phyloP scores from a whole-genome alignment of 2,113 vertebrate species.

The Nycticryphes semicollaris region DNA sequence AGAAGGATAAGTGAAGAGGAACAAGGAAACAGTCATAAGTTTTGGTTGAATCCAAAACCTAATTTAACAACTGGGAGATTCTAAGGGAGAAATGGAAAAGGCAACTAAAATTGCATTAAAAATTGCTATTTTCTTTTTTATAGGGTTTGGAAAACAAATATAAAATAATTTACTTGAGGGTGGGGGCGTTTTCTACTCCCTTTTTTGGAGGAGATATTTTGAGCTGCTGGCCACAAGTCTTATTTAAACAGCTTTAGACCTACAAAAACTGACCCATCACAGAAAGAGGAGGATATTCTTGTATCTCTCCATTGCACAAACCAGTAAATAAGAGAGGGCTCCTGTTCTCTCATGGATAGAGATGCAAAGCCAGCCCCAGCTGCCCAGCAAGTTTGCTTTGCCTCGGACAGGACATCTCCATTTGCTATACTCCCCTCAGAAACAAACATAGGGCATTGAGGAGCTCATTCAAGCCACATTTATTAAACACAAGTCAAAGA shows the following conservation, averaged over 20 bases:
- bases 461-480: background rate
- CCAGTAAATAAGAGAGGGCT: background rate
- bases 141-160: background rate
- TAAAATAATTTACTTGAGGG: background rate
- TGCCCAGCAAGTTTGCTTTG: background rate
- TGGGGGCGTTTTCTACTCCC: background rate
- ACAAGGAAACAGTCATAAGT: background rate
- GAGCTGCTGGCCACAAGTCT: background rate
- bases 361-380: background rate
- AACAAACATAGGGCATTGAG: background rate
- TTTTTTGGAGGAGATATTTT: background rate
- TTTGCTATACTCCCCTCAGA: background rate
- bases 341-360: background rate
- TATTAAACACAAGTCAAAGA: background rate
- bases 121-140: background rate
- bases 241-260: background rate
- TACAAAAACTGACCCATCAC: background rate
- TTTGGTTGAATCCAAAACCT: background rate
- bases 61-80: background rate
- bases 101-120: background rate
- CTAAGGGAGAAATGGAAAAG: background rate
- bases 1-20: background rate
- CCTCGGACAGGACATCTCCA: background rate
- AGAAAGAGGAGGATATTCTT: background rate
- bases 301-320: background rate